Conservation (phyloP, 2,888 invertebrate genomes). For the Clivina fossor region DNA sequence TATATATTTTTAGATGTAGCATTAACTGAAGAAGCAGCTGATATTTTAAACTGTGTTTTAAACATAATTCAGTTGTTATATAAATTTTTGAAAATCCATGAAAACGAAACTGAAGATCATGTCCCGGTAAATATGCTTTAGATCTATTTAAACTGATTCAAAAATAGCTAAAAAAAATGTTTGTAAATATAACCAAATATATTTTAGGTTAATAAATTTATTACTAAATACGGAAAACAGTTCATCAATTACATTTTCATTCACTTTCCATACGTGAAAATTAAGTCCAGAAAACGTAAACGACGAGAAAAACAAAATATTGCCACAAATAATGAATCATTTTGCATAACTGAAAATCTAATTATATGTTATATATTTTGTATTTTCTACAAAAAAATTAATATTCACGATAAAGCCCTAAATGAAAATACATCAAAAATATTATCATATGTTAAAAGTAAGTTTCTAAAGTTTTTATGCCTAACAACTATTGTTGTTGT, state of each 20-base stretch:
- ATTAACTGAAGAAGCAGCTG: slow-evolving; percentile 64
- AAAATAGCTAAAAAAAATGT: neutral
- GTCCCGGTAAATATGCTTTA: slow-evolving; percentile 36
- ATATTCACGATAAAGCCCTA: slow-evolving; percentile 50
- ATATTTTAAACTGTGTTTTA: slow-evolving; percentile 64
- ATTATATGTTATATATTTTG: slow-evolving; percentile 58
- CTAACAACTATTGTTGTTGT: too few relatives aligned
- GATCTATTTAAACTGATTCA: neutral
- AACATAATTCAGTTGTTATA: slow-evolving; percentile 65
- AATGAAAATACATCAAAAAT: slow-evolving; percentile 41
- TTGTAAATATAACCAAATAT: slow-evolving; percentile 2
- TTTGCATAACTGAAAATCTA: slow-evolving; percentile 60
- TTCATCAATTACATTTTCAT: slow-evolving; percentile 61
- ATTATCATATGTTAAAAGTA: slow-evolving; percentile 19
- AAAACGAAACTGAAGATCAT: slow-evolving; percentile 44
- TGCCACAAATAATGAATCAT: slow-evolving; percentile 50
- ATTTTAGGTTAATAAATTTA: slow-evolving; percentile 25
- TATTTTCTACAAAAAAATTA: slow-evolving; percentile 53
- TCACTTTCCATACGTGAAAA: slow-evolving; percentile 58
- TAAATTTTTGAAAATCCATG: slow-evolving; percentile 51
- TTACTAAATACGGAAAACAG: slow-evolving; percentile 54
- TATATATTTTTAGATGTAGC: slow-evolving; percentile 50
- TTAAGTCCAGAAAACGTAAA: slow-evolving; percentile 52
- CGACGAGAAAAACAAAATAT: slow-evolving; percentile 52
- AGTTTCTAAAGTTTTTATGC: slow-evolving; percentile 4